Percentiles rank a stretch among this genome's conserved stretches.
phyloP scores from a whole-genome alignment of 2,113 vertebrate species.

The Halcyon senegalensis region DNA sequence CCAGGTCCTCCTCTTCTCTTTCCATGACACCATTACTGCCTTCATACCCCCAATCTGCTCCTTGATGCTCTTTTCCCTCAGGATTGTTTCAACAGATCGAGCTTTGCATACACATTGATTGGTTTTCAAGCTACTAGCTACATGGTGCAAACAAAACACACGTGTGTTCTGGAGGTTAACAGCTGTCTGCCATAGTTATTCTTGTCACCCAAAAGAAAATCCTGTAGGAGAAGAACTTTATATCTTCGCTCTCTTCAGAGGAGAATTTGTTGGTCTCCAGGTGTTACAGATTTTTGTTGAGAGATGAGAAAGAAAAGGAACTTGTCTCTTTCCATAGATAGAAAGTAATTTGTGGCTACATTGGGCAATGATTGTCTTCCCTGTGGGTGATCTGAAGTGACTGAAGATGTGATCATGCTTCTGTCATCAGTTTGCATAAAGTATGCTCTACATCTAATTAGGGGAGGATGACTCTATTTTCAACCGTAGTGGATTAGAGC shows the following conservation, averaged over 20 bases:
- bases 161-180: neutral
- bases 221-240: neutral
- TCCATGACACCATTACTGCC: neutral
- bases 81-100: neutral
- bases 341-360: neutral
- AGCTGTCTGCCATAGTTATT: neutral
- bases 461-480: neutral
- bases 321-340: neutral
- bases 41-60: neutral
- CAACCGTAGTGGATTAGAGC: neutral
- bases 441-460: neutral
- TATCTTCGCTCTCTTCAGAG: neutral
- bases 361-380: neutral
- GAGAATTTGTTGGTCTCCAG: neutral
- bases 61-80: neutral
- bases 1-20: neutral
- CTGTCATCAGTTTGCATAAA: neutral
- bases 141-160: neutral
- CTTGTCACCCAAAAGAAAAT: neutral
- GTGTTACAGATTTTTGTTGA: neutral
- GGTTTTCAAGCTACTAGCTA: neutral
- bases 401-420: neutral
- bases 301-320: neutral
- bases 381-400: neutral
- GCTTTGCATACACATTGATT: neutral